Conservation (phyloP, 2,797 vertebrate species). For the Enteromius viviparus region DNA sequence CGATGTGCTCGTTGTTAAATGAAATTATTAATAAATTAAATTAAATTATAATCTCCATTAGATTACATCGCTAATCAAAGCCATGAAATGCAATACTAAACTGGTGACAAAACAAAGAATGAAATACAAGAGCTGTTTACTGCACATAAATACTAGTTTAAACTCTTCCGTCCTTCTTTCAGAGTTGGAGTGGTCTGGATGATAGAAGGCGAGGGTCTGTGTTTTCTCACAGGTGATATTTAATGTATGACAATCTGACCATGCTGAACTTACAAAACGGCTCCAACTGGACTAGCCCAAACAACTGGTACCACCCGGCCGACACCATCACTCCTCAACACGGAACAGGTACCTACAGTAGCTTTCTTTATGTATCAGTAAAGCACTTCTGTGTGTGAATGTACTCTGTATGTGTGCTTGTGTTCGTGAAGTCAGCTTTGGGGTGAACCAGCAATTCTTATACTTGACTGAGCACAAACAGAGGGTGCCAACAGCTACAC, state of each 20-base stretch:
- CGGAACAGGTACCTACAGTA: slow-evolving; percentile 42
- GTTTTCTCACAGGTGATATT: slow-evolving; percentile 45
- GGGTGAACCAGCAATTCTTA: slow-evolving; percentile 49
- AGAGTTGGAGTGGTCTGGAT: slow-evolving; percentile 34
- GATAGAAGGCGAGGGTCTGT: slow-evolving; percentile 25
- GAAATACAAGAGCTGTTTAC: not conserved
- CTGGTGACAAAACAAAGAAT: not conserved
- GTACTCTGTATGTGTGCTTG: slow-evolving; percentile 30
- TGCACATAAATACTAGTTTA: not conserved
- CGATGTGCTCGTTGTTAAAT: not conserved
- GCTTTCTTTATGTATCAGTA: not conserved
- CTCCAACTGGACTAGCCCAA: slow-evolving; percentile 68
- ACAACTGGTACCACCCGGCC: slow-evolving; percentile 72
- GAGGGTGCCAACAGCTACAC: slow-evolving; percentile 53
- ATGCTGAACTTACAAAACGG: slow-evolving; percentile 74
- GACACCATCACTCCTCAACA: slow-evolving; percentile 64
- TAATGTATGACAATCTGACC: slow-evolving; percentile 69
- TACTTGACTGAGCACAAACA: slow-evolving; percentile 52
- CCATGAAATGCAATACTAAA: not conserved
- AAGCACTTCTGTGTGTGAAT: slow-evolving; percentile 4
- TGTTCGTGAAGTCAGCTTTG: slow-evolving; percentile 47
- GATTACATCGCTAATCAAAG: not conserved
- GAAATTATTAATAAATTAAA: not conserved
- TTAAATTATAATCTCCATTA: not conserved
- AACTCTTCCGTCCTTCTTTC: not conserved